A percentile compares a stretch with the other conserved stretches of the same genome.
Conservation (phyloP, 2,888 invertebrate genomes). For the Anticlea derivata region DNA sequence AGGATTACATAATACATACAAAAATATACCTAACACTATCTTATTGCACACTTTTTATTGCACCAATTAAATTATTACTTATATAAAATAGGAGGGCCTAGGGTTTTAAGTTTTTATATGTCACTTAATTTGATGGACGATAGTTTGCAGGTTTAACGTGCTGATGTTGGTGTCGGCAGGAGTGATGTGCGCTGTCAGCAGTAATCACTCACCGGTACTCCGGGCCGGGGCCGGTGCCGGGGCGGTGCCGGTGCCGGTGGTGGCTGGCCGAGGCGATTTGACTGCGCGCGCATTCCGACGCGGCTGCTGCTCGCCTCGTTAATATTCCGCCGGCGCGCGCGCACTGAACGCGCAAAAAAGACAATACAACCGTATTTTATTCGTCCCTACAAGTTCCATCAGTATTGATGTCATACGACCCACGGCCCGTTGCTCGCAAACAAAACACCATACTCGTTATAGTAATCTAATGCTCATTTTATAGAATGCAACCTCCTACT, state of each 20-base stretch:
- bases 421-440: background rate
- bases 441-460: too few relatives aligned
- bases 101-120: too few relatives aligned
- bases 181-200: conserved; percentile 6
- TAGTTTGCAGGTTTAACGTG: too few relatives aligned
- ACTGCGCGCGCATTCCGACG: conserved; percentile 44
- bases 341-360: conserved; percentile 73
- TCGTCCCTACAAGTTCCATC: conserved; percentile 76
- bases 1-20: too few relatives aligned
- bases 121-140: too few relatives aligned
- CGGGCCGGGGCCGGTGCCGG: background rate
- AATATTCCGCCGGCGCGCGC: conserved; percentile 72
- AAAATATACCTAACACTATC: too few relatives aligned
- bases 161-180: too few relatives aligned
- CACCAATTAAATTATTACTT: too few relatives aligned
- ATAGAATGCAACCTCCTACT: too few relatives aligned
- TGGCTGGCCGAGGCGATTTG: conserved; percentile 17
- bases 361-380: conserved; percentile 79
- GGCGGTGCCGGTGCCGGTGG: background rate
- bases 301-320: conserved; percentile 60
- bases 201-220: background rate
- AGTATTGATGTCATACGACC: conserved; percentile 60
- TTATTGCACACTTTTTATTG: too few relatives aligned
- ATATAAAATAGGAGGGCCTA: too few relatives aligned
- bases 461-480: too few relatives aligned